These are phyloP conservation scores for Cenopis cana DNA, from an alignment of 2,888 invertebrate species.

Conservation along the genomic window DNA sequence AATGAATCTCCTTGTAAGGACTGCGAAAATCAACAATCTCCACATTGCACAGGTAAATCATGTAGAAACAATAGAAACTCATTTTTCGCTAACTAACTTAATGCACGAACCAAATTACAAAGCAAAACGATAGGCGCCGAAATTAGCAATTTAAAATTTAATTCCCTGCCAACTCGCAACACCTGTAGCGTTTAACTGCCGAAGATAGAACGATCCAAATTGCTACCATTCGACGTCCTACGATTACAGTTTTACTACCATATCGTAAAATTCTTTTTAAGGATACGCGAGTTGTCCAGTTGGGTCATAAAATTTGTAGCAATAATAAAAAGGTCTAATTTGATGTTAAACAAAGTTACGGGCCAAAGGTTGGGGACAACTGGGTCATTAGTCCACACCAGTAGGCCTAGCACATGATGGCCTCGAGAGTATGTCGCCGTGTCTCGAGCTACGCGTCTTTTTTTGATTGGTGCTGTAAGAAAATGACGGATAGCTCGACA, in stretches of 20 bases:
- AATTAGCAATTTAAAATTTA: slow-evolving; percentile 46
- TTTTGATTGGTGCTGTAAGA: too few species aligned
- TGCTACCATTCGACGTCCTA: slow-evolving; percentile 56
- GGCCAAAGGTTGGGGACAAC: slow-evolving; percentile 27
- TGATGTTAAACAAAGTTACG: slow-evolving; percentile 41
- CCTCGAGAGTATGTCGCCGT: too few species aligned
- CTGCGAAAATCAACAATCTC: too few species aligned
- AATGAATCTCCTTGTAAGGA: too few species aligned
- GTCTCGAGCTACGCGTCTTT: too few species aligned
- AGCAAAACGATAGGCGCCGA: slow-evolving; percentile 38
- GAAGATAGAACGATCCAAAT: slow-evolving; percentile 54
- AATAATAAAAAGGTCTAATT: slow-evolving; percentile 51
- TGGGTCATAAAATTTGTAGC: slow-evolving; percentile 52
- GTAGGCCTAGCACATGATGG: too few species aligned
- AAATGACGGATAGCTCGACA: too few species aligned
- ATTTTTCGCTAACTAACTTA: slow-evolving; percentile 29
- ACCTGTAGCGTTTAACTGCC: slow-evolving; percentile 58
- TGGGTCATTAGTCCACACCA: not conserved
- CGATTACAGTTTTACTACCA: slow-evolving; percentile 63
- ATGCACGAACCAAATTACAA: slow-evolving; percentile 42
- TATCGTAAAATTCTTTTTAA: slow-evolving; percentile 59
- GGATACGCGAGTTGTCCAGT: slow-evolving; percentile 48
- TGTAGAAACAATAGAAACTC: not conserved
- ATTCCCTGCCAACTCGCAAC: slow-evolving; percentile 47
- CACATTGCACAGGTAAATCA: not conserved